Percentiles rank a stretch among this genome's conserved stretches.
phyloP scores from a whole-genome alignment of 2,797 vertebrate species.

The Gymnothorax reevesii region DNA sequence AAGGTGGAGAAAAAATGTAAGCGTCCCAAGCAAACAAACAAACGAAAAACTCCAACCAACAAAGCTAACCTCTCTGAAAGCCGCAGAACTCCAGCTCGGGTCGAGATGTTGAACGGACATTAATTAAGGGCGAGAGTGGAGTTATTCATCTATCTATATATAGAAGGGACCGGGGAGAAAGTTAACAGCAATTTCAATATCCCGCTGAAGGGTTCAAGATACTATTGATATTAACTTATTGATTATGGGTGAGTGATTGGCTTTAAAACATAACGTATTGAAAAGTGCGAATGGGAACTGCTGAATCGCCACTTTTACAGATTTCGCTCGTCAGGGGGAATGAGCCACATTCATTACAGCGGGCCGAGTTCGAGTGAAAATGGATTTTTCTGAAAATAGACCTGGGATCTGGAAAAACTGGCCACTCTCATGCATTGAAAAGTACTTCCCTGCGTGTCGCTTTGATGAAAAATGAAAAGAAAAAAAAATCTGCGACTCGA shows the following conservation, averaged over 20 bases:
- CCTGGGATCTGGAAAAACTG: background rate
- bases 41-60: no score
- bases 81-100: background rate
- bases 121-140: constrained; percentile 11
- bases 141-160: constrained; percentile 12
- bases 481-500: background rate
- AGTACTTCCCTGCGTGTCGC: background rate
- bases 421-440: background rate
- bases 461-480: background rate
- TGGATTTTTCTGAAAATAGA: constrained; percentile 1
- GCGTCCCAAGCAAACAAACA: no score
- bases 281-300: constrained; percentile 58
- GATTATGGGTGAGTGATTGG: constrained; percentile 64
- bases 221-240: constrained; percentile 63
- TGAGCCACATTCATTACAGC: background rate
- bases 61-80: background rate
- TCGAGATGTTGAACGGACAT: background rate
- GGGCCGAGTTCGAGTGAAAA: background rate
- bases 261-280: constrained; percentile 56
- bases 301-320: constrained; percentile 51
- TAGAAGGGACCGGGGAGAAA: background rate
- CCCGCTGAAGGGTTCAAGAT: constrained; percentile 13
- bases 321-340: background rate
- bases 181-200: constrained; percentile 31
- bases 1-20: background rate